Evolutionary conservation across 2,888 invertebrate species (phyloP).

Genomic region (Rhamnusium bicolor): DNA sequence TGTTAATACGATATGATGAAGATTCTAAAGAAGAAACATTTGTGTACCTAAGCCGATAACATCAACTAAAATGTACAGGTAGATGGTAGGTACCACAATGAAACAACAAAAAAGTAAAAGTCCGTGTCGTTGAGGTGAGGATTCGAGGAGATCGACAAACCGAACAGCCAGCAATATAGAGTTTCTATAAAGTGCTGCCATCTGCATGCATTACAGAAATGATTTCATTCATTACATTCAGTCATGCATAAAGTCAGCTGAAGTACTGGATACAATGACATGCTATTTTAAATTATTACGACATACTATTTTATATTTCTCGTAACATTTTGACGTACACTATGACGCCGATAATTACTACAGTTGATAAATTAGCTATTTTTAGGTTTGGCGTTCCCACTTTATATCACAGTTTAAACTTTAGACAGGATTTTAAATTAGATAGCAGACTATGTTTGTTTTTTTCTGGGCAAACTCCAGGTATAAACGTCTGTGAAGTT

Average conservation of each 20-base stretch:
- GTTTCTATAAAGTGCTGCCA: conserved; percentile 44
- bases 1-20: not conserved
- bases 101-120: conserved; percentile 5
- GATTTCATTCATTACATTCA: conserved; percentile 45
- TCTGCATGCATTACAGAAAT: conserved; percentile 42
- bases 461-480: not conserved
- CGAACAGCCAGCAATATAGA: conserved; percentile 2
- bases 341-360: conserved; percentile 1
- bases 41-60: conserved; percentile 4
- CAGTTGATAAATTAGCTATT: conserved; percentile 9
- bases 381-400: not conserved
- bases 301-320: conserved; percentile 34
- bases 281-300: conserved; percentile 48
- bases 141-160: conserved; percentile 3
- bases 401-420: not conserved
- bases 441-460: not conserved
- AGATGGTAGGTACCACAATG: conserved; percentile 2
- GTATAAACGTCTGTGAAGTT: not conserved
- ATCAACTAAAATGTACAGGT: conserved; percentile 1
- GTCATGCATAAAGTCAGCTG: conserved; percentile 51
- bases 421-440: not conserved
- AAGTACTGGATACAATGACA: conserved; percentile 47
- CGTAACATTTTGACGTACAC: conserved; percentile 11
- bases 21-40: not conserved
- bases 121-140: conserved; percentile 1